These are phyloP conservation scores for Sapayoa aenigma DNA, from an alignment of 2,113 vertebrate species.

Conservation along the genomic window DNA sequence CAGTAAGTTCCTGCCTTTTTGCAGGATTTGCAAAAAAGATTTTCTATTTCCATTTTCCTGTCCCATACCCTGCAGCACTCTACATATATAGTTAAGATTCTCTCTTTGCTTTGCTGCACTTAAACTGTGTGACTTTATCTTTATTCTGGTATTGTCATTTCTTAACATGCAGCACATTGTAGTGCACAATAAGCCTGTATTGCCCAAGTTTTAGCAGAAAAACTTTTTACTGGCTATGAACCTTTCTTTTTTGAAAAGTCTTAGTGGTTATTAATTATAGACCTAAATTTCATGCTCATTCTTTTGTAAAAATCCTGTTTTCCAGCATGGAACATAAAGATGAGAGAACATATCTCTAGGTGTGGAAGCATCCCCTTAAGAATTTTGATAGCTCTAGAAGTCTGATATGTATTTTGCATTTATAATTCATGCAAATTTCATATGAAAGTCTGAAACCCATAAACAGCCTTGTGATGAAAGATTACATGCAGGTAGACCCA, in stretches of 20 bases:
- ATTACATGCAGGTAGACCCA: no score
- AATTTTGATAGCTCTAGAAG: background rate
- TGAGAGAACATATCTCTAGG: background rate
- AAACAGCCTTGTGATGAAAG: background rate
- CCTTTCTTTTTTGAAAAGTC: background rate
- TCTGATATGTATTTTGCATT: background rate
- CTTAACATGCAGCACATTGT: background rate
- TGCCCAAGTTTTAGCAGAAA: background rate
- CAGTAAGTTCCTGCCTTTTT: background rate
- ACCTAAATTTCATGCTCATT: background rate
- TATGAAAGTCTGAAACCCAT: background rate
- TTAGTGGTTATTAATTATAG: background rate
- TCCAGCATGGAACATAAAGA: background rate
- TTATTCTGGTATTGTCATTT: background rate
- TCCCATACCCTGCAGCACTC: background rate
- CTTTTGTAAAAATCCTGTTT: background rate
- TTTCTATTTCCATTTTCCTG: background rate
- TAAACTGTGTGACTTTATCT: background rate
- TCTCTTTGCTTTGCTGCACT: background rate
- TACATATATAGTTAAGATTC: background rate
- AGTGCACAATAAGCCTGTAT: background rate
- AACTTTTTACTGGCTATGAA: background rate
- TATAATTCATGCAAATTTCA: background rate
- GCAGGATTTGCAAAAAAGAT: background rate
- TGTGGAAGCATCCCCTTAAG: background rate